Percentiles rank a stretch among this genome's conserved stretches.
These are phyloP conservation scores for Drosophila longiperda DNA, from an alignment of 2,888 invertebrate genomes.

Conservation along the genomic window DNA sequence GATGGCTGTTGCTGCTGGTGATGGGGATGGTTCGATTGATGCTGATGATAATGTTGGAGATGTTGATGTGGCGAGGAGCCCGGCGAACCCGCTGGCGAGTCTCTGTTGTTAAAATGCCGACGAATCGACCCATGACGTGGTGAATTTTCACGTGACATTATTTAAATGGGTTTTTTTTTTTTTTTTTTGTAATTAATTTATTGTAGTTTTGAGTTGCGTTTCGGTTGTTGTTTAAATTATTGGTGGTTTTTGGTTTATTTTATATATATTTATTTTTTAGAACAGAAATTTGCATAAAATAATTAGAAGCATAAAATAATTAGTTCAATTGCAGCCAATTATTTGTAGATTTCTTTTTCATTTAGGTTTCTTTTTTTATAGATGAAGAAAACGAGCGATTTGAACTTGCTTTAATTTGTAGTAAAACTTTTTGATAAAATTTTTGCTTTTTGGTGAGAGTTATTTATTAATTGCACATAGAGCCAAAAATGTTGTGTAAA, in stretches of 20 bases:
- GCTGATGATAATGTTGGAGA: slow-evolving; percentile 62
- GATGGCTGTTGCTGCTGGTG: slow-evolving; percentile 69
- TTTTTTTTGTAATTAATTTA: slow-evolving; percentile 26
- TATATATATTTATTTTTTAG: slow-evolving; percentile 42
- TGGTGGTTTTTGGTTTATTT: slow-evolving; percentile 29
- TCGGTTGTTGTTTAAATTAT: slow-evolving; percentile 10
- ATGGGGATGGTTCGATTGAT: slow-evolving; percentile 71
- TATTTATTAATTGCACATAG: slow-evolving; percentile 75
- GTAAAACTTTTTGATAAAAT: slow-evolving; percentile 29
- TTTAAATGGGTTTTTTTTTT: slow-evolving; percentile 39
- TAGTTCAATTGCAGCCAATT: slow-evolving; percentile 74
- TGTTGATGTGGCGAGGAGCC: slow-evolving; percentile 72
- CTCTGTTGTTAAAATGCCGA: slow-evolving; percentile 74
- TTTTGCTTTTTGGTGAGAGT: slow-evolving; percentile 54
- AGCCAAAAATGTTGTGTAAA: slow-evolving; percentile 76
- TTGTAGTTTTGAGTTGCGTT: slow-evolving; percentile 12
- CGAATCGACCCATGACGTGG: slow-evolving; percentile 82
- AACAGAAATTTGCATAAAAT: slow-evolving; percentile 74
- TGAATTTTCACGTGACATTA: slow-evolving; percentile 84
- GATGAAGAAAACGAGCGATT: slow-evolving; percentile 77
- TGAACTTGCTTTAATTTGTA: slow-evolving; percentile 65
- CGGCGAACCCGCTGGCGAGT: slow-evolving; percentile 55
- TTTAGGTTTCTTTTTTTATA: slow-evolving; percentile 35
- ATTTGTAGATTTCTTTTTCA: slow-evolving; percentile 33
- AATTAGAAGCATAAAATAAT: slow-evolving; percentile 78